A percentile compares a stretch with the other conserved stretches of the same genome.
phyloP scores from a whole-genome alignment of 2,888 invertebrate species.

The Amphipyra tragopoginis region DNA sequence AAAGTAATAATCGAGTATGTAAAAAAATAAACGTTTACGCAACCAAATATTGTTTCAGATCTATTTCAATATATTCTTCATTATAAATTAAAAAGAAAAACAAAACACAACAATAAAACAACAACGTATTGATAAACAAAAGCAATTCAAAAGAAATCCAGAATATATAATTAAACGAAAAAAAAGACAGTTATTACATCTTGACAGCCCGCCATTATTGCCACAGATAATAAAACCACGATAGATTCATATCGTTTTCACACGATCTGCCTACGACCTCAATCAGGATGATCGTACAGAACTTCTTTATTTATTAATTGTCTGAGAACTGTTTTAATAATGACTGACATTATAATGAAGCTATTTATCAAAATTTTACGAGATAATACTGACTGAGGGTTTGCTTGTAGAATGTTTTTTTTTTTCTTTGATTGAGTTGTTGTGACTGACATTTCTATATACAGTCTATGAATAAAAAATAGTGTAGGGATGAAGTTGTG shows the following conservation, averaged over 20 bases:
- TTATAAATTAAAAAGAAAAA: no score
- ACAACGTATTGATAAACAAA: not conserved
- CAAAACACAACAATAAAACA: no score
- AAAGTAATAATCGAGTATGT: no score
- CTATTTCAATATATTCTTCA: no score
- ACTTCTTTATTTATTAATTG: conserved; percentile 38
- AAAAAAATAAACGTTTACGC: no score
- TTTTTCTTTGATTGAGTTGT: conserved; percentile 4
- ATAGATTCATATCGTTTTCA: conserved; percentile 54
- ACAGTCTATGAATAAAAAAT: not conserved
- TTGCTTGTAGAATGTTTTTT: not conserved
- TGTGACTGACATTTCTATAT: not conserved
- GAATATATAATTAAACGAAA: conserved; percentile 24
- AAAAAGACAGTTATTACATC: conserved; percentile 22
- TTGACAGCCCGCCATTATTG: conserved; percentile 42
- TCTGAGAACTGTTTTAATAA: conserved; percentile 45
- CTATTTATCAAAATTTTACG: conserved; percentile 34
- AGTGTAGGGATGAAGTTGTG: no score
- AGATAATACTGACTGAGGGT: not conserved
- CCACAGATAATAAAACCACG: conserved; percentile 37
- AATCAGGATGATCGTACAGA: conserved; percentile 25
- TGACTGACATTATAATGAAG: conserved; percentile 22
- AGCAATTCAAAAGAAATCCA: not conserved
- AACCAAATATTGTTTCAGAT: no score
- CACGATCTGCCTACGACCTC: conserved; percentile 50